Conservation (phyloP, 2,888 invertebrate species). For the Cosmorhoe ocellata region DNA sequence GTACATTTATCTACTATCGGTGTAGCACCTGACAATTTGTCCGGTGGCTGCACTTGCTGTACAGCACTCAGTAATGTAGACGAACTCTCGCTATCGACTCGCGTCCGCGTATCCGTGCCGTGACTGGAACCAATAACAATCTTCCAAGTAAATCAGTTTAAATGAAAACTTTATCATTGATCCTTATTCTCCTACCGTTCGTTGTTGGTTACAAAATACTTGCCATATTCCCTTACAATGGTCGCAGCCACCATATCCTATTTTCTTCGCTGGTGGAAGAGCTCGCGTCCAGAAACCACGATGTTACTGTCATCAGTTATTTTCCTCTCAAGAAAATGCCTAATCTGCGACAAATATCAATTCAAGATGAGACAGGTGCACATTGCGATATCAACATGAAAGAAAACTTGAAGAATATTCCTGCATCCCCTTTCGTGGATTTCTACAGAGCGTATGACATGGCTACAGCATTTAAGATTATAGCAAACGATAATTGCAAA, state of each 20-base stretch:
- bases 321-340: conserved; percentile 52
- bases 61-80: too few relatives aligned
- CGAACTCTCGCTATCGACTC: too few relatives aligned
- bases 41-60: too few relatives aligned
- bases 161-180: conserved; percentile 4
- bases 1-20: too few relatives aligned
- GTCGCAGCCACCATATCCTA: conserved; percentile 48
- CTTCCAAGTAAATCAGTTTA: neutral
- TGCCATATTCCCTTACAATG: conserved; percentile 47
- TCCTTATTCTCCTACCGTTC: conserved; percentile 10
- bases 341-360: conserved; percentile 58
- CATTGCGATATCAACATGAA: conserved; percentile 31
- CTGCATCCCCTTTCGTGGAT: conserved; percentile 24
- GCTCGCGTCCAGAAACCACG: conserved; percentile 49
- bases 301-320: conserved; percentile 55
- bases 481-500: conserved; percentile 42
- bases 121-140: too few relatives aligned
- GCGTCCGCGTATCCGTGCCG: too few relatives aligned
- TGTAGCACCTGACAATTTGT: too few relatives aligned
- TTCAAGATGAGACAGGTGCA: conserved; percentile 28
- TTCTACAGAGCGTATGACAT: conserved; percentile 32
- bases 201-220: conserved; percentile 41
- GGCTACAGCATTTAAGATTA: conserved; percentile 28
- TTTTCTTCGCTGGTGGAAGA: conserved; percentile 45
- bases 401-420: conserved; percentile 27